phyloP scores from a whole-genome alignment of 2,888 invertebrate species.

The Cylloceria caligata region DNA sequence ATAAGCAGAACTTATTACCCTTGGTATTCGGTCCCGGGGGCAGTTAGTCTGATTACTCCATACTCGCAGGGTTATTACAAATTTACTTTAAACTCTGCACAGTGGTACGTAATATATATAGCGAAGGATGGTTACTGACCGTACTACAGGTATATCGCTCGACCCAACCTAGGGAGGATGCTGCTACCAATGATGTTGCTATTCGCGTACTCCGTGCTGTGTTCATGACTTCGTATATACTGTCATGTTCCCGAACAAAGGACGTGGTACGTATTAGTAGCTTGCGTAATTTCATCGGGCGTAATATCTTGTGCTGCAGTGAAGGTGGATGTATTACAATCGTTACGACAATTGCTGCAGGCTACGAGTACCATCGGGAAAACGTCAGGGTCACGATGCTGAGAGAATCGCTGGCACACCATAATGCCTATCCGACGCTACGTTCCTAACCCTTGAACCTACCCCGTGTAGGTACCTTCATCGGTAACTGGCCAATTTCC shows the following conservation, averaged over 20 bases:
- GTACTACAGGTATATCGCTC: constrained; percentile 11
- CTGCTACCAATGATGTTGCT: background rate
- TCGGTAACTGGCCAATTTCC: constrained; percentile 56
- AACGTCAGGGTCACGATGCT: constrained; percentile 13
- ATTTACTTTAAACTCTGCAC: constrained; percentile 61
- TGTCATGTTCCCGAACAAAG: constrained; percentile 23
- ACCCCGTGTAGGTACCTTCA: background rate
- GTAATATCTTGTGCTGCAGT: constrained; percentile 18
- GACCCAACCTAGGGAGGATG: constrained; percentile 8
- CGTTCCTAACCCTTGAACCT: constrained; percentile 1
- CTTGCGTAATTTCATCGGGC: constrained; percentile 42
- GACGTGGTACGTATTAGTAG: constrained; percentile 36
- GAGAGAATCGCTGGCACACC: constrained; percentile 8
- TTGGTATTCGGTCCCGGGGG: constrained; percentile 59
- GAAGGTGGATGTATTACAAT: constrained; percentile 5
- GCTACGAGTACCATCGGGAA: background rate
- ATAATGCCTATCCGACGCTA: background rate
- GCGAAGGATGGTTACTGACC: constrained; percentile 52
- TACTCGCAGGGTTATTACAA: constrained; percentile 63
- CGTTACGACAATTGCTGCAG: constrained; percentile 43
- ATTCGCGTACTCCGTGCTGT: constrained; percentile 23
- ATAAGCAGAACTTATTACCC: constrained; percentile 66
- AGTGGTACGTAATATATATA: constrained; percentile 6
- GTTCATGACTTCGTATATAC: constrained; percentile 8
- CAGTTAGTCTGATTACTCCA: constrained; percentile 64